Percentiles rank a stretch among this genome's conserved stretches.
Conservation (phyloP, 1,140 invertebrate genomes). For the Phymorhynchus buccinoides region DNA sequence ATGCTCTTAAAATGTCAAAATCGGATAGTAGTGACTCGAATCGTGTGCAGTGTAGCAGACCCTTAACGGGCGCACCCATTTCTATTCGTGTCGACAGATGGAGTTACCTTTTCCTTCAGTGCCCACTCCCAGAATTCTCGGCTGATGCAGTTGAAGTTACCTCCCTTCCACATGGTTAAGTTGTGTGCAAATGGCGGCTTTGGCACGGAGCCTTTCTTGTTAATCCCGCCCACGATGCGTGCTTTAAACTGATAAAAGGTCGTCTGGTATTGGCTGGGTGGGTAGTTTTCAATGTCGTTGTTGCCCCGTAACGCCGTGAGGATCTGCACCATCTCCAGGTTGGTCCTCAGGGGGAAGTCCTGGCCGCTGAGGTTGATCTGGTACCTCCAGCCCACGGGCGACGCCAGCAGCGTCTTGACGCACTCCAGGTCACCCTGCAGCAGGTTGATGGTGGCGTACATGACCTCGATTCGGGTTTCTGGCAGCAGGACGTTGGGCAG, state of each 20-base stretch:
- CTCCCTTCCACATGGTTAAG: not conserved
- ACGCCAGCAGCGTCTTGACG: slow-evolving; percentile 25
- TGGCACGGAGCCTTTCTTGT: too few relatives aligned
- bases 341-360: slow-evolving; percentile 69
- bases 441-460: slow-evolving; percentile 3
- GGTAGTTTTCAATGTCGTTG: slow-evolving; percentile 57
- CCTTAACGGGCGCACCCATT: too few relatives aligned
- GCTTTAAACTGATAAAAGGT: not conserved
- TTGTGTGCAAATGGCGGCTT: not conserved
- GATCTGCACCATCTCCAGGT: slow-evolving; percentile 65
- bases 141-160: not conserved
- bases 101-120: not conserved
- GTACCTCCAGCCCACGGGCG: slow-evolving; percentile 51
- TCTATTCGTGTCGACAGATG: too few relatives aligned
- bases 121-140: not conserved
- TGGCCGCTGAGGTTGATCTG: slow-evolving; percentile 63
- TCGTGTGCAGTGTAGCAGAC: too few relatives aligned
- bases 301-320: slow-evolving; percentile 59
- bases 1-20: too few relatives aligned
- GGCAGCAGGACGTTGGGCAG: slow-evolving; percentile 40
- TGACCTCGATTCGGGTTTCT: not conserved
- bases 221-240: not conserved
- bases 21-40: too few relatives aligned
- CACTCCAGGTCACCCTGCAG: slow-evolving; percentile 45
- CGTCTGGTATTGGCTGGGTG: not conserved